Percentiles rank a stretch among this genome's conserved stretches.
Conservation (phyloP, 2,888 invertebrate genomes). For the Aphidoletes aphidimyza region DNA sequence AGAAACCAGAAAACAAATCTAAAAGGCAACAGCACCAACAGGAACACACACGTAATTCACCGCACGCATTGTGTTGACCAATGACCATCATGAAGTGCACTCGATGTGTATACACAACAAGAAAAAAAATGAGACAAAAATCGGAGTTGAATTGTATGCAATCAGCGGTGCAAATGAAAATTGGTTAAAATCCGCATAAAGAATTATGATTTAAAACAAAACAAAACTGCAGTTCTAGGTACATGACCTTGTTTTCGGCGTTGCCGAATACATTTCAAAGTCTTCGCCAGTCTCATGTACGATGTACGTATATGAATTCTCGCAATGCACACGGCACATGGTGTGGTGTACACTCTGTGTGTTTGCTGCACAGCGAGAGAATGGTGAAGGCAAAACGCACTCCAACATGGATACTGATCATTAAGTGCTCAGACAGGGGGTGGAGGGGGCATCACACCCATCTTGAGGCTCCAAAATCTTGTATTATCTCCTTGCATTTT, state of each 20-base stretch:
- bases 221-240: conserved; percentile 23
- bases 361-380: not conserved
- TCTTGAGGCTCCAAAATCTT: too few species aligned
- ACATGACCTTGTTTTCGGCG: conserved; percentile 46
- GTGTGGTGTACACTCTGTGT: not conserved
- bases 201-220: too few species aligned
- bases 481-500: too few species aligned
- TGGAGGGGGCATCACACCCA: too few species aligned
- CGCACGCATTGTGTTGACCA: too few species aligned
- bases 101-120: too few species aligned
- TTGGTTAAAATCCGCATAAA: not conserved
- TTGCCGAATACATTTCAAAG: conserved; percentile 23
- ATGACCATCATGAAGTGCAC: conserved; percentile 5
- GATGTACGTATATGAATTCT: too few species aligned
- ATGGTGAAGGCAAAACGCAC: conserved; percentile 32
- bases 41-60: not conserved
- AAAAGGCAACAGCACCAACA: too few species aligned
- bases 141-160: conserved; percentile 2
- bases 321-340: not conserved
- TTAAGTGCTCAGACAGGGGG: too few species aligned
- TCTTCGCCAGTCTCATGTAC: too few species aligned
- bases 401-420: too few species aligned
- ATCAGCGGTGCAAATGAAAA: not conserved
- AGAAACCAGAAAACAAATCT: too few species aligned
- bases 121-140: not conserved